A percentile compares a stretch with the other conserved stretches of the same genome.
These are phyloP conservation scores for Anthopleura sola DNA, from an alignment of 64 coral and sea anemone genomes.

Conservation along the genomic window DNA sequence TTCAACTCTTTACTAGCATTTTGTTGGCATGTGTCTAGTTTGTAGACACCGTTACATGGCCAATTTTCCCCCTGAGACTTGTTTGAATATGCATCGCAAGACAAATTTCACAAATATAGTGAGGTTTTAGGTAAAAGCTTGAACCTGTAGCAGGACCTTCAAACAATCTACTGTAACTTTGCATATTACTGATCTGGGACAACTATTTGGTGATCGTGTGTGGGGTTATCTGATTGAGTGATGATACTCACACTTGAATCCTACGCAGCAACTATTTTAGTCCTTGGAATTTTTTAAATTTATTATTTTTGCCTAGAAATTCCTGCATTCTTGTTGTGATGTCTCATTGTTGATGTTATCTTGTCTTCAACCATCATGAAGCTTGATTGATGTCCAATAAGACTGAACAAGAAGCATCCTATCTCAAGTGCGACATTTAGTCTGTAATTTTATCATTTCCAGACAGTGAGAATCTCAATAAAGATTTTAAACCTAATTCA, in stretches of 20 bases:
- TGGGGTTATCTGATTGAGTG: slow-evolving; percentile 4
- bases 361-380: background rate
- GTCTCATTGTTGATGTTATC: background rate
- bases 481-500: slow-evolving; percentile 22
- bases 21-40: too few species aligned
- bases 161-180: background rate
- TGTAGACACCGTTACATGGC: too few species aligned
- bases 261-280: background rate
- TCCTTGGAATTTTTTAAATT: background rate
- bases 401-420: background rate
- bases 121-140: too few species aligned
- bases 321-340: background rate
- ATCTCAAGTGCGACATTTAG: background rate
- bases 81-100: too few species aligned
- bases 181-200: background rate
- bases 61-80: too few species aligned
- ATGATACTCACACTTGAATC: background rate
- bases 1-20: too few species aligned
- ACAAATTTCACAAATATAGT: too few species aligned
- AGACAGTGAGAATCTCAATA: background rate
- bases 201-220: background rate
- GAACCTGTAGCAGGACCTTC: too few species aligned
- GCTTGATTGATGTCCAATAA: background rate
- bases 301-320: background rate
- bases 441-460: background rate